These are phyloP conservation scores for Raillietiella orientalis DNA, from an alignment of 2,888 invertebrate genomes.

Conservation along the genomic window DNA sequence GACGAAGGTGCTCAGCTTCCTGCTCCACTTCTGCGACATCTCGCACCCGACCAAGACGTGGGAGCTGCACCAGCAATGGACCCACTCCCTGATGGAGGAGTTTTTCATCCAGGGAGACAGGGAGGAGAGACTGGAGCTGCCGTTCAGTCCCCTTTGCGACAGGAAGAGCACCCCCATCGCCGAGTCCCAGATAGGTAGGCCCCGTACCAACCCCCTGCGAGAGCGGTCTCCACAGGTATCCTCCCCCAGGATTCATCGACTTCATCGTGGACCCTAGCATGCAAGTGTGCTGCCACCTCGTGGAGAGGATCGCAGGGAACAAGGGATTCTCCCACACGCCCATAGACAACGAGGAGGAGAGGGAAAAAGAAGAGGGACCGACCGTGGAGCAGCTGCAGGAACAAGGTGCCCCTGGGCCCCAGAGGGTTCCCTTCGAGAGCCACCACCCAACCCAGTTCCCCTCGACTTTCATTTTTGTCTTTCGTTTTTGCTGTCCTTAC, in stretches of 20 bases:
- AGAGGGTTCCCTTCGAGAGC: too few species aligned
- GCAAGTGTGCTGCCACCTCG: too few species aligned
- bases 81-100: background rate
- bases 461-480: too few species aligned
- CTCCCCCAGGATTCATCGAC: background rate
- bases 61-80: background rate
- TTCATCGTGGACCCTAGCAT: too few species aligned
- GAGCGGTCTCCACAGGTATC: background rate
- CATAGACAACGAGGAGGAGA: too few species aligned
- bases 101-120: background rate
- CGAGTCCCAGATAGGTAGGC: background rate
- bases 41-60: background rate
- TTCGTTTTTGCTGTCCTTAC: too few species aligned
- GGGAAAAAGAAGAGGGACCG: too few species aligned
- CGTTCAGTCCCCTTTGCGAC: background rate
- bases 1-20: background rate
- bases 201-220: background rate
- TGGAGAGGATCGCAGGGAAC: too few species aligned
- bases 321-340: too few species aligned
- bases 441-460: too few species aligned
- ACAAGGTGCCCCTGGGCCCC: too few species aligned
- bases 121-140: background rate
- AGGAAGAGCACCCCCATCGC: background rate
- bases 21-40: background rate
- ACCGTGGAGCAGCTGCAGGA: too few species aligned